These are phyloP conservation scores for Arrhamphus sclerolepis DNA, from an alignment of 2,797 vertebrate species.

Conservation along the genomic window DNA sequence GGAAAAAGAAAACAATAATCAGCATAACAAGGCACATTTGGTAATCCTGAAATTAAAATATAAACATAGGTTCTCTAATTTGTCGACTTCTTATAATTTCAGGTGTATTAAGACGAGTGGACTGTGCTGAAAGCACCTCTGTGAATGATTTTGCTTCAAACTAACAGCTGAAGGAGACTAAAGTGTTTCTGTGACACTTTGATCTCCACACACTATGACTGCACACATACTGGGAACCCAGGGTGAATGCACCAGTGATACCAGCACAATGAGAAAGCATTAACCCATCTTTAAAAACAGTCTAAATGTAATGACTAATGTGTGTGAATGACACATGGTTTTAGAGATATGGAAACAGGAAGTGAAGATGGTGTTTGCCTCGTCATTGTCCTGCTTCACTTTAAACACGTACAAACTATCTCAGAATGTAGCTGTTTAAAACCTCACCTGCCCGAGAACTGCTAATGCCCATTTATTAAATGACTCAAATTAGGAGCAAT, in stretches of 20 bases:
- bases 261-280: slow-evolving; percentile 23
- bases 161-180: neutral
- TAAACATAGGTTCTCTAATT: too few species aligned
- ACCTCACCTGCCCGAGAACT: neutral
- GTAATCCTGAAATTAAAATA: too few species aligned
- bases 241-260: slow-evolving; percentile 26
- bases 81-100: too few species aligned
- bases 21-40: too few species aligned
- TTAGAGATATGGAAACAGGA: slow-evolving; percentile 14
- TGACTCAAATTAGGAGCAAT: too few species aligned
- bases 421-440: neutral
- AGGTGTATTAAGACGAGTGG: too few species aligned
- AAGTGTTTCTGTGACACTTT: neutral
- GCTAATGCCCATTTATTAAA: neutral
- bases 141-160: neutral
- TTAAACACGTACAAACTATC: neutral
- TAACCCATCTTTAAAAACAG: slow-evolving; percentile 6
- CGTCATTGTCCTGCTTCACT: neutral
- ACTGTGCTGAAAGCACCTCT: neutral
- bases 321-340: slow-evolving; percentile 13
- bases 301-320: neutral
- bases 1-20: too few species aligned
- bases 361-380: neutral
- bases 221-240: neutral
- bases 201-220: neutral